phyloP scores from a whole-genome alignment of 1,140 invertebrate species.

The Anastatus disparis region DNA sequence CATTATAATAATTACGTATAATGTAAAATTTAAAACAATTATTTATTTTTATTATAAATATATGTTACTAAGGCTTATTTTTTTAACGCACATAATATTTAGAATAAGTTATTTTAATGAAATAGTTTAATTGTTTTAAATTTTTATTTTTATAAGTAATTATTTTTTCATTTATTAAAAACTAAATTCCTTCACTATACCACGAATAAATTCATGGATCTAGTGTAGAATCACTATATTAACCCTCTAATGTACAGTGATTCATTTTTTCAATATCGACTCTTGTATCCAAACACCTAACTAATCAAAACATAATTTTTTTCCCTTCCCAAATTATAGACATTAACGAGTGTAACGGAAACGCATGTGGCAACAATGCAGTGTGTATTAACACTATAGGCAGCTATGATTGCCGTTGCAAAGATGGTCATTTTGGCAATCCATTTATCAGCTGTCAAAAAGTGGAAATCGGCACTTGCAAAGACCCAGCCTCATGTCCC shows the following conservation, averaged over 20 bases:
- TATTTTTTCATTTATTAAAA: background rate
- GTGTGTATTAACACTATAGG: constrained; percentile 89
- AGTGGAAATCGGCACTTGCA: constrained; percentile 74
- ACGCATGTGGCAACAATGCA: constrained; percentile 86
- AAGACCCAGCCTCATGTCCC: constrained; percentile 74
- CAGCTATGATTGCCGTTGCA: constrained; percentile 87
- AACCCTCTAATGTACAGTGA: background rate
- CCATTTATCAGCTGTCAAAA: constrained; percentile 82
- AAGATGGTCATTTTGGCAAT: constrained; percentile 84
- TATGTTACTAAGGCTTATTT: too few relatives aligned
- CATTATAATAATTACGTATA: background rate
- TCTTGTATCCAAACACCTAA: background rate
- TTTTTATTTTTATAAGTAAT: background rate
- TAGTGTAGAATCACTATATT: background rate
- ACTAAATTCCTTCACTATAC: background rate
- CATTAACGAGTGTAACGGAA: constrained; percentile 84
- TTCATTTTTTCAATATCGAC: background rate
- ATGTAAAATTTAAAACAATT: background rate
- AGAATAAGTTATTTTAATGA: background rate
- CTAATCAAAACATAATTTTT: constrained; percentile 23
- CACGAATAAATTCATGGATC: background rate
- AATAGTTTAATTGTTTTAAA: background rate
- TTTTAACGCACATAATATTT: background rate
- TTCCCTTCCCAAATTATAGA: constrained; percentile 60
- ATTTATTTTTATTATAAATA: background rate